Evolutionary conservation across 2,113 vertebrate species (phyloP).

Genomic region (Crocuta crocuta): DNA sequence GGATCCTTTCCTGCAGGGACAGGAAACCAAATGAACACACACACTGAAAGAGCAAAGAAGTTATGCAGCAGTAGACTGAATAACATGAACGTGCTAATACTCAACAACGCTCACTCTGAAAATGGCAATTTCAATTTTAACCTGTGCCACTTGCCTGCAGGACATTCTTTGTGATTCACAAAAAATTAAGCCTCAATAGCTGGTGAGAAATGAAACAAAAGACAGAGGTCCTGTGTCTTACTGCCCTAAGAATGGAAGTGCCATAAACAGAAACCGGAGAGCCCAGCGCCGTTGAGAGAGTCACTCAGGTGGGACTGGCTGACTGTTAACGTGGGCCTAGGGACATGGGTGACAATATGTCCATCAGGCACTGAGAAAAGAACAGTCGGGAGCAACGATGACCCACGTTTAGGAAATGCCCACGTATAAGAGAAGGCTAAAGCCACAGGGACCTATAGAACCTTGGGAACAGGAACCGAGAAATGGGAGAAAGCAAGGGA

Average conservation of each 20-base stretch:
- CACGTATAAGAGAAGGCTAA: background rate
- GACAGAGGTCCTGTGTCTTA: background rate
- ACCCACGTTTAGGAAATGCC: background rate
- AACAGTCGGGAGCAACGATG: background rate
- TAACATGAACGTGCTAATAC: background rate
- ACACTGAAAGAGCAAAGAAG: background rate
- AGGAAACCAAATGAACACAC: background rate
- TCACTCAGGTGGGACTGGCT: background rate
- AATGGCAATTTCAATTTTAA: slow-evolving; percentile 24
- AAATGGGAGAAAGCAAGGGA: background rate
- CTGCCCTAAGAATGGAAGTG: background rate
- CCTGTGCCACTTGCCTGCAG: background rate
- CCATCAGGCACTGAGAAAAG: background rate
- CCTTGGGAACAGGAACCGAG: background rate
- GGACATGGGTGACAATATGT: background rate
- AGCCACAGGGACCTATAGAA: background rate
- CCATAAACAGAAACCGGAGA: background rate
- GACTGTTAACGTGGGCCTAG: background rate
- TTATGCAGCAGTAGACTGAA: background rate
- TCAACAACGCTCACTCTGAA: background rate
- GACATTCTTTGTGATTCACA: background rate
- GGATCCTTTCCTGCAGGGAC: background rate
- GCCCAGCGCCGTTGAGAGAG: background rate
- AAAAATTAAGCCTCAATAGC: background rate
- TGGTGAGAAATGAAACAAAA: background rate